A percentile compares a stretch with the other conserved stretches of the same genome.
phyloP scores from a whole-genome alignment of 2,113 vertebrate species.

The Rhea pennata region DNA sequence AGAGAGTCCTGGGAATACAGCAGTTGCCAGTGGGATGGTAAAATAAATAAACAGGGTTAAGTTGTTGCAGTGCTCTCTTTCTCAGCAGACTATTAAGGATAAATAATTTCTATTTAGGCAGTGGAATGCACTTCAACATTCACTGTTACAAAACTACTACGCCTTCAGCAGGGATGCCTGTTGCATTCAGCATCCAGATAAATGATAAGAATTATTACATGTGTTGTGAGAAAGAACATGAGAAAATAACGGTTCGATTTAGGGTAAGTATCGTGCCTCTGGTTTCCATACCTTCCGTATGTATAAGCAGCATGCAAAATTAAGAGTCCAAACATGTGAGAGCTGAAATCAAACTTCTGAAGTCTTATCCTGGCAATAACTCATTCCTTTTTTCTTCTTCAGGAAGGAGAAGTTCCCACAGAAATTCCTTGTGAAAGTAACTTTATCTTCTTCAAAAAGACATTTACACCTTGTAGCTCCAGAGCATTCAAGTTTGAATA shows the following conservation, averaged over 20 bases:
- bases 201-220: constrained; percentile 40
- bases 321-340: background rate
- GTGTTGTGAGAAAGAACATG: constrained; percentile 39
- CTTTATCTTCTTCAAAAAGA: constrained; percentile 76
- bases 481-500: constrained; percentile 74
- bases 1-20: background rate
- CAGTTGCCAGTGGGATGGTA: background rate
- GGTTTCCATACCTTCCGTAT: background rate
- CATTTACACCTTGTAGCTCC: constrained; percentile 37
- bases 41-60: background rate
- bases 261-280: constrained; percentile 16
- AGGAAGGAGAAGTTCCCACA: constrained; percentile 74
- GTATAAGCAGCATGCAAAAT: background rate
- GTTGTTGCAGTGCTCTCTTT: background rate
- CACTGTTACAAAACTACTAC: constrained; percentile 51
- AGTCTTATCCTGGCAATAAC: background rate
- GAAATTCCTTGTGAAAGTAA: constrained; percentile 65
- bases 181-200: constrained; percentile 48
- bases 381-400: background rate
- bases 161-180: background rate
- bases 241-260: constrained; percentile 23
- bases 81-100: background rate
- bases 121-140: constrained; percentile 60
- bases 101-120: background rate
- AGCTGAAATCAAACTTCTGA: background rate